A percentile compares a stretch with the other conserved stretches of the same genome.
Evolutionary conservation across 2,797 vertebrate genomes (phyloP).

Genomic region (Pseudocheirus occidentalis): DNA sequence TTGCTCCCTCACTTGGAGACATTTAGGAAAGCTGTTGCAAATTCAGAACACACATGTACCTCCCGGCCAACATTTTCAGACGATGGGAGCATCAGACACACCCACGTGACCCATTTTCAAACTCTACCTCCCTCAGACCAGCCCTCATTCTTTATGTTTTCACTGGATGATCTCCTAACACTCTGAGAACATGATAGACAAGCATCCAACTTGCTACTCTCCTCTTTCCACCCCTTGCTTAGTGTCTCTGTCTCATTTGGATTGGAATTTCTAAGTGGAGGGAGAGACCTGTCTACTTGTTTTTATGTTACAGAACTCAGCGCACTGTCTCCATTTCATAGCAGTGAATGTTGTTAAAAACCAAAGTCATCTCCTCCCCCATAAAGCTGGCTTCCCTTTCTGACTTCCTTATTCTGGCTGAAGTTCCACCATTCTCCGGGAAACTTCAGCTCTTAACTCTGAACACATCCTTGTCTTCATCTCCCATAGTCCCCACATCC

Average conservation of each 20-base stretch:
- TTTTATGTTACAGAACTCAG: neutral
- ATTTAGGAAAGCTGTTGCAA: neutral
- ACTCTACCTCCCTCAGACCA: neutral
- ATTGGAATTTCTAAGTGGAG: neutral
- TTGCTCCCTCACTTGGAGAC: conserved; percentile 9
- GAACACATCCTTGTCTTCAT: neutral
- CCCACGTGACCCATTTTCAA: neutral
- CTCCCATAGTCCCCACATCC: neutral
- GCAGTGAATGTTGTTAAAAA: neutral
- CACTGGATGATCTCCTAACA: neutral
- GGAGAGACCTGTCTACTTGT: neutral
- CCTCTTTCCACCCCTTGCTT: neutral
- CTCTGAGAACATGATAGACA: neutral
- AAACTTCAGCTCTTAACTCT: neutral
- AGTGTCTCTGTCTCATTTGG: neutral
- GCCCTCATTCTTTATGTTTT: neutral
- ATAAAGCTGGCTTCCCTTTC: neutral
- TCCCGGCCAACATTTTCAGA: neutral
- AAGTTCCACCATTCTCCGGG: neutral
- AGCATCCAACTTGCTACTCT: neutral
- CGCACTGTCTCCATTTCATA: neutral
- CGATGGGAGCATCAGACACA: neutral
- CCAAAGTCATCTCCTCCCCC: neutral
- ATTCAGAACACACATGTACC: neutral
- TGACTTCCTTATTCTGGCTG: neutral